phyloP scores from a whole-genome alignment of 2,113 vertebrate genomes.

The Sorex fumeus region DNA sequence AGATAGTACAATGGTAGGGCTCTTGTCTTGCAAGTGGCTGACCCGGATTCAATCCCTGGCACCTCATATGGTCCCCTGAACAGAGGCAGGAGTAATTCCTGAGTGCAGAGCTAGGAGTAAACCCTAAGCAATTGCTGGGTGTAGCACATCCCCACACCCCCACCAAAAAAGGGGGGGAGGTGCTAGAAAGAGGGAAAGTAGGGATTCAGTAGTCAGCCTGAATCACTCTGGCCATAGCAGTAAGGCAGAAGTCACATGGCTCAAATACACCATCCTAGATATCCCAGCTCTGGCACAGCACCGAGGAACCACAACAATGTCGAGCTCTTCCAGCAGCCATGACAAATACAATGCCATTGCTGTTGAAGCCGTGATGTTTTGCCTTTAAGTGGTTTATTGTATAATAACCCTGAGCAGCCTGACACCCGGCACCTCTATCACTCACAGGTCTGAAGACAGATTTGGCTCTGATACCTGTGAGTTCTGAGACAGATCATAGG shows the following conservation, averaged over 20 bases:
- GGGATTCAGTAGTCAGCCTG: neutral
- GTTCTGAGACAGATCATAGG: slow-evolving; percentile 18
- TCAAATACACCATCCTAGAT: neutral
- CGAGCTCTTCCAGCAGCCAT: neutral
- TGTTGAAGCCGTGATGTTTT: neutral
- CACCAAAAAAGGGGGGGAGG: neutral
- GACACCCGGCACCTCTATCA: neutral
- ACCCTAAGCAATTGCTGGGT: too few relatives aligned
- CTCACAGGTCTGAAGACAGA: slow-evolving; percentile 18
- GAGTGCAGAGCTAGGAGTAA: too few relatives aligned
- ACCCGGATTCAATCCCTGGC: too few relatives aligned
- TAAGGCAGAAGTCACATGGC: neutral
- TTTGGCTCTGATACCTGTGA: slow-evolving; percentile 23
- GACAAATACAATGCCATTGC: neutral
- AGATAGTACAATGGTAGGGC: too few relatives aligned
- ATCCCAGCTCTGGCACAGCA: neutral
- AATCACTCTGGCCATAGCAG: neutral
- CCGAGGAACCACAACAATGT: neutral
- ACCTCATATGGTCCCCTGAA: too few relatives aligned
- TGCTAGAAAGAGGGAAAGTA: neutral
- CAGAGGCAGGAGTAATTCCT: too few relatives aligned
- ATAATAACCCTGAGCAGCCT: neutral
- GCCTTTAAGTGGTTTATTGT: neutral
- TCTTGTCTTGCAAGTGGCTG: too few relatives aligned
- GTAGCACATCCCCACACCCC: too few relatives aligned